These are phyloP conservation scores for Camptogramma bilineatum DNA, from an alignment of 2,888 invertebrate genomes.

Conservation along the genomic window DNA sequence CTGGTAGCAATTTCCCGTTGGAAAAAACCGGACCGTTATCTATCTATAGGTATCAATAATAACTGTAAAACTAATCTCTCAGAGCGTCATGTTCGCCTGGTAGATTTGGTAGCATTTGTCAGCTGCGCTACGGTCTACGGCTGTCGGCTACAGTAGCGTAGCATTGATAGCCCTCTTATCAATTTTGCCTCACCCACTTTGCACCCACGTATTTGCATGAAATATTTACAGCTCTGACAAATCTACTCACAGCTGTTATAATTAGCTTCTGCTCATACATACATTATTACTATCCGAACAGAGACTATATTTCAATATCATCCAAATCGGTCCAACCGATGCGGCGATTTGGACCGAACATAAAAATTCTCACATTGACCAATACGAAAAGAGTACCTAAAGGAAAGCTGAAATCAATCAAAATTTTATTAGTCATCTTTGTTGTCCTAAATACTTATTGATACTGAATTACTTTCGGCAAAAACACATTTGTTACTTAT, in stretches of 20 bases:
- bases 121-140: conserved; percentile 34
- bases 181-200: conserved; percentile 2
- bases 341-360: neutral
- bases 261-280: neutral
- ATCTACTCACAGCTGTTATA: neutral
- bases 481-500: too few relatives aligned
- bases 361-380: neutral
- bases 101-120: conserved; percentile 41
- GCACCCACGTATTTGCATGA: conserved; percentile 1
- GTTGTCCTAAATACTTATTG: too few relatives aligned
- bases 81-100: conserved; percentile 46
- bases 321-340: neutral
- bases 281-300: neutral
- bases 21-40: conserved; percentile 9
- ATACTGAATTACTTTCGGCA: too few relatives aligned
- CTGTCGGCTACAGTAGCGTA: conserved; percentile 35
- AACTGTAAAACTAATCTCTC: conserved; percentile 31
- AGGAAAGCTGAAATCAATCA: too few relatives aligned
- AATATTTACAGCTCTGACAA: neutral
- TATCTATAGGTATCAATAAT: conserved; percentile 17
- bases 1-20: neutral
- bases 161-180: conserved; percentile 25
- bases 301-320: neutral
- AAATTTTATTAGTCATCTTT: too few relatives aligned
- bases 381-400: neutral